Evolutionary conservation across 1,140 invertebrate species (phyloP).

Genomic region (Drosophila setifemur): DNA sequence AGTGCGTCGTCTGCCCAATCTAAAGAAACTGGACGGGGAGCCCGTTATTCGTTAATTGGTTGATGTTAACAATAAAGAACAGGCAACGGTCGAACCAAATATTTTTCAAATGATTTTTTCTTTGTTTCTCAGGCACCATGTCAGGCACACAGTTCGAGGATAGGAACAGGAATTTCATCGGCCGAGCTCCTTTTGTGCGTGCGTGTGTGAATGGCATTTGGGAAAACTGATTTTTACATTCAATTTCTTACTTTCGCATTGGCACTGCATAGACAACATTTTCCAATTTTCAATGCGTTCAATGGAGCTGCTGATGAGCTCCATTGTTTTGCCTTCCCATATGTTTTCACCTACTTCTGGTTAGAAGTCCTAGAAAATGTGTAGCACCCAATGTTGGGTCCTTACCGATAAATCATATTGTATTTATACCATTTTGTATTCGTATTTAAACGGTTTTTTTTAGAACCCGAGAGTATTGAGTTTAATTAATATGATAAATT

Average conservation of each 20-base stretch:
- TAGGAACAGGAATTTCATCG: conserved; percentile 23
- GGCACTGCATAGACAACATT: conserved; percentile 32
- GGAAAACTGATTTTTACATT: conserved; percentile 50
- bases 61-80: conserved; percentile 32
- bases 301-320: conserved; percentile 61
- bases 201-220: conserved; percentile 8
- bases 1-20: conserved; percentile 87
- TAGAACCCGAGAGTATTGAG: too few species aligned
- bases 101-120: conserved; percentile 1
- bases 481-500: too few species aligned
- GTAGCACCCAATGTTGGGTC: too few species aligned
- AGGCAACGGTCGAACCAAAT: neutral
- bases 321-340: conserved; percentile 55
- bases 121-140: neutral
- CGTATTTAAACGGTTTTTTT: too few species aligned
- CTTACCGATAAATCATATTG: too few species aligned
- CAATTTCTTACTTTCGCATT: conserved; percentile 35
- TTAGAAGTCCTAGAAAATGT: neutral
- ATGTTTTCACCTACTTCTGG: neutral
- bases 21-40: conserved; percentile 93
- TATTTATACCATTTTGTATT: too few species aligned
- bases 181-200: neutral
- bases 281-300: conserved; percentile 71
- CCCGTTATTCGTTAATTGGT: conserved; percentile 84
- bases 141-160: conserved; percentile 4